Conservation (phyloP, 1,140 invertebrate genomes). For the Acyrthosiphon pisum region DNA sequence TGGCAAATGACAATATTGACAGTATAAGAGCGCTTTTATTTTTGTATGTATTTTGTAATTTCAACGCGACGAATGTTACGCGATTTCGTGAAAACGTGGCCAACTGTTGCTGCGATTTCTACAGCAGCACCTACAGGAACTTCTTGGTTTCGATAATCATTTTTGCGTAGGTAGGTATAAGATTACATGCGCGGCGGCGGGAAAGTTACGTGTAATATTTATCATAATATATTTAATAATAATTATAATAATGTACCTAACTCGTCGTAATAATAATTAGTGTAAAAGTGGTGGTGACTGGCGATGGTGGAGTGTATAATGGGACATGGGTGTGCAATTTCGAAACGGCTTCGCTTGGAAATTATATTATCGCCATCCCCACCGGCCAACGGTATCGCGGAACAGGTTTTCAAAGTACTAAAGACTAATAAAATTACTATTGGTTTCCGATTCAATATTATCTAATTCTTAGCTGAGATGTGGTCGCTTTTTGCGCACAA, state of each 20-base stretch:
- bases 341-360: neutral
- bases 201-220: neutral
- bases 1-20: neutral
- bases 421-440: neutral
- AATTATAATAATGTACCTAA: neutral
- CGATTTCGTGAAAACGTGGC: neutral
- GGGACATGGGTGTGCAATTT: neutral
- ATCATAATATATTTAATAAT: neutral
- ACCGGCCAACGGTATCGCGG: neutral
- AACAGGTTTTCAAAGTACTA: slow-evolving; percentile 3
- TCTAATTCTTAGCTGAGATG: neutral
- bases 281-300: neutral
- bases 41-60: neutral
- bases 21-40: neutral
- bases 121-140: neutral
- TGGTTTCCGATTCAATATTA: neutral
- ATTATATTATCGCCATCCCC: neutral
- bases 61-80: neutral
- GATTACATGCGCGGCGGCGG: too few relatives aligned
- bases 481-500: neutral
- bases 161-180: neutral
- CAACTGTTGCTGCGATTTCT: neutral
- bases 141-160: neutral
- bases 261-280: neutral
- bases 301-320: neutral